phyloP scores from a whole-genome alignment of 2,888 invertebrate genomes.

The Andrena trimmerana region DNA sequence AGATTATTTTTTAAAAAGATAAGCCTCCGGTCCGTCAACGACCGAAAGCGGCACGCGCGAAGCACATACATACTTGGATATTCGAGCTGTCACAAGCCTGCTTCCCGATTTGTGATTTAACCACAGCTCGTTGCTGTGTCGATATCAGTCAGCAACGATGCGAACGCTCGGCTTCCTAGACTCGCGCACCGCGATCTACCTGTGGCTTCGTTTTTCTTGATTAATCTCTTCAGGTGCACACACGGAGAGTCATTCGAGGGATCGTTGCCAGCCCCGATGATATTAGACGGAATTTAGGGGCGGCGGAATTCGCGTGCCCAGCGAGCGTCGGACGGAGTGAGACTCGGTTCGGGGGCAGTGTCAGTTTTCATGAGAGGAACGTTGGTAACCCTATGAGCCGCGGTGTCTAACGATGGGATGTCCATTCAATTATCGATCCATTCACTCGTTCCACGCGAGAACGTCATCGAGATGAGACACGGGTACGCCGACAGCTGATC shows the following conservation, averaged over 20 bases:
- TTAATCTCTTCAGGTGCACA: conserved; percentile 40
- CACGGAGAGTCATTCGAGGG: conserved; percentile 23
- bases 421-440: not conserved
- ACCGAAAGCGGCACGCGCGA: not conserved
- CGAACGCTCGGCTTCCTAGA: conserved; percentile 56
- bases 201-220: conserved; percentile 51
- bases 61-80: too few relatives aligned
- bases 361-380: conserved; percentile 10
- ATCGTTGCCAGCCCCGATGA: conserved; percentile 39
- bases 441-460: not conserved
- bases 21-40: not conserved
- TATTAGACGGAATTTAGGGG: conserved; percentile 2
- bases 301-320: conserved; percentile 6
- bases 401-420: too few relatives aligned
- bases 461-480: conserved; percentile 21
- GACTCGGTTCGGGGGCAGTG: conserved; percentile 13
- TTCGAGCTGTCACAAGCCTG: not conserved
- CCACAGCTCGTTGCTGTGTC: not conserved
- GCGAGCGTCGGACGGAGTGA: conserved; percentile 4
- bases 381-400: not conserved
- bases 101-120: conserved; percentile 15
- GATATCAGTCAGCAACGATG: conserved; percentile 26
- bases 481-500: conserved; percentile 62
- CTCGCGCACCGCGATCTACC: conserved; percentile 56
- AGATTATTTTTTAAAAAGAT: not conserved